These are phyloP conservation scores for Rhinoraja longicauda DNA, from an alignment of 2,797 vertebrate species.

Conservation along the genomic window DNA sequence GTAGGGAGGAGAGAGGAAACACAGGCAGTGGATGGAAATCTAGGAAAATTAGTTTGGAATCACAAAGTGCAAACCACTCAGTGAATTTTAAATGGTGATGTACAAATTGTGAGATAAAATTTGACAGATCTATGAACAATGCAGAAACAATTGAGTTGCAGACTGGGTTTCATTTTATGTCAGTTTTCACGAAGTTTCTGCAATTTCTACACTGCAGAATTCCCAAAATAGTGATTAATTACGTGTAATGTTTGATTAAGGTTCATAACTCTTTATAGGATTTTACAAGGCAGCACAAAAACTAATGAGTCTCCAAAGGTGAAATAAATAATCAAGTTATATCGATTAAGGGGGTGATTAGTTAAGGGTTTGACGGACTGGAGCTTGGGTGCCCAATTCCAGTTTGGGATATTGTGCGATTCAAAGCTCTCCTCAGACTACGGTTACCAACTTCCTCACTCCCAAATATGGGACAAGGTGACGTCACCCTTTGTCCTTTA, in stretches of 20 bases:
- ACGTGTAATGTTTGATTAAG: neutral
- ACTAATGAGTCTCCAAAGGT: neutral
- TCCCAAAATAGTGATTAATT: neutral
- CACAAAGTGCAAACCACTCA: neutral
- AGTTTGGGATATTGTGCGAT: neutral
- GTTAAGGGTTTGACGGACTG: neutral
- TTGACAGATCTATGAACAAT: too few relatives aligned
- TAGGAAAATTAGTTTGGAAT: too few relatives aligned
- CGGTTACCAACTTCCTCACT: too few relatives aligned
- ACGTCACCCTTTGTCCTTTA: too few relatives aligned
- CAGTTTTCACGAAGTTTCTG: neutral
- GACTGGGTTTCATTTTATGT: neutral
- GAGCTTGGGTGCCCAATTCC: neutral
- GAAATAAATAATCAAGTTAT: neutral
- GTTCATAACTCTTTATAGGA: neutral
- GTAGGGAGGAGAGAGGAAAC: too few relatives aligned
- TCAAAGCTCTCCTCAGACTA: neutral
- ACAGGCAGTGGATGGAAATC: too few relatives aligned
- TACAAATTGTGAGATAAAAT: neutral
- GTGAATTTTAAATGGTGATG: neutral
- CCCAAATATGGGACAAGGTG: too few relatives aligned
- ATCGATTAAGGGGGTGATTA: neutral
- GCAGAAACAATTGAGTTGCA: neutral
- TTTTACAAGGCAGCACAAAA: neutral
- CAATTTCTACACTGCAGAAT: neutral